Base-by-base conservation (phyloP, 1,140 invertebrate genomes). In the Drosophila erecta region DNA sequence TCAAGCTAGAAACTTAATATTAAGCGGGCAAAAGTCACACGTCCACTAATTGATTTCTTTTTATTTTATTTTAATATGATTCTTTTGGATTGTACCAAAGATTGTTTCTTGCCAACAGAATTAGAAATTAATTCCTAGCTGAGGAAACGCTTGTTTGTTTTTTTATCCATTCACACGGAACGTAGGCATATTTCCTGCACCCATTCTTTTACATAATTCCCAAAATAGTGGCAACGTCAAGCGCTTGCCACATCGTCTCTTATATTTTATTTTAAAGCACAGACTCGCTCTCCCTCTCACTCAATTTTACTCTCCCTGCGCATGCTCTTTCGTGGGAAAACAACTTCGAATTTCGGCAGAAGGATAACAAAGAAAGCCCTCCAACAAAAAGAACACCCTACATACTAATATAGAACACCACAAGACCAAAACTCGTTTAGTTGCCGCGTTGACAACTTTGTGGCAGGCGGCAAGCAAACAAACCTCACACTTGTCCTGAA, bases 371-470 rank as follows among this genome's bases (percentile, higher is more conserved):
- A 49, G 47, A 33, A 43, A 61, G 17, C 17, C 54, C 33, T 53
- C 55, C 35, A 62, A 35, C 20, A 44, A 56, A 64, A 59, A 46
- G 67, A 38, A 35, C 72, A 60, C 76, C 64, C 59, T 56, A 70
- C 67, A 66, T 30, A 75, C 41, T 27, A 54, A 58, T 86, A 74
- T 69, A 79, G 69, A 64, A 50, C 74, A 76, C 83, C 81, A 76
- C 78, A 87, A 62, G 64, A 78, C 74, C 55, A 62, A 81, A 78
- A 75, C 81, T 60, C 62, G 81, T 71, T 85, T 81, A 86, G 81
- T 81, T 78, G 65, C 73, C 81, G 69, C 79, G 83, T 62, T 86
- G 78, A 75, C 81, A 85, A 86, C 83, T 81, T 81, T 86, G 81
- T 81, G 74, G 78, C 69, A 73, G 57, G 66, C 72, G 67, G 65